phyloP scores from a whole-genome alignment of 2,797 vertebrate species.

The Centropyge bicolor region DNA sequence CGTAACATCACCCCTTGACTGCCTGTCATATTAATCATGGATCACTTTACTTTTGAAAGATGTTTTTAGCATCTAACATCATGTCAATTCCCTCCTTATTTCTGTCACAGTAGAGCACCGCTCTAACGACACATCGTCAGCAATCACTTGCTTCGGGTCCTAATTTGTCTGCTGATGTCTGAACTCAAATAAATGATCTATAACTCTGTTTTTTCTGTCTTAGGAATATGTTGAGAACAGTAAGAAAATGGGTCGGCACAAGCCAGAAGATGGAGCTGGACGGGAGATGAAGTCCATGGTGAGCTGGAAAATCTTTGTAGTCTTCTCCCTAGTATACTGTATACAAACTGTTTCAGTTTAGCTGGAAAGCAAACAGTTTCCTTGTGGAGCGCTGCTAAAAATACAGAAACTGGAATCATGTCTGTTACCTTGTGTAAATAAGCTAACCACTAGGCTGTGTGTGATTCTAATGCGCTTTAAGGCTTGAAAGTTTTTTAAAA shows the following conservation, averaged over 20 bases:
- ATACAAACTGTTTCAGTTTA: neutral
- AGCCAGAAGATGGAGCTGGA: constrained; percentile 82
- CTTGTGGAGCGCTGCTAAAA: neutral
- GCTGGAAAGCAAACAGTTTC: neutral
- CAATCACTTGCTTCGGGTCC: neutral
- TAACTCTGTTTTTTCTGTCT: constrained; percentile 46
- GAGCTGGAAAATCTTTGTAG: constrained; percentile 74
- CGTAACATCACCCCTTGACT: neutral
- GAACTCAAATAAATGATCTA: neutral
- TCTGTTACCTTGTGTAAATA: neutral
- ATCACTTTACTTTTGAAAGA: neutral
- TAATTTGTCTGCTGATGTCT: neutral
- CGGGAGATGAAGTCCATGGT: constrained; percentile 96
- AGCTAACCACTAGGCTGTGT: neutral
- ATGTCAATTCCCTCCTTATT: neutral
- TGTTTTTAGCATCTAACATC: neutral
- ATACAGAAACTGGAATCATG: neutral
- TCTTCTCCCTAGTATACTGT: neutral
- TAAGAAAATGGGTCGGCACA: constrained; percentile 87
- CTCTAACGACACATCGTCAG: neutral
- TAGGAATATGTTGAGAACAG: constrained; percentile 97
- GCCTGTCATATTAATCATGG: neutral
- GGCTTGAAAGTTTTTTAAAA: constrained; percentile 28
- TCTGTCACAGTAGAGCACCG: neutral
- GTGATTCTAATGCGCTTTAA: neutral